phyloP scores from a whole-genome alignment of 2,797 vertebrate species.

The Clarias laeviceps region DNA sequence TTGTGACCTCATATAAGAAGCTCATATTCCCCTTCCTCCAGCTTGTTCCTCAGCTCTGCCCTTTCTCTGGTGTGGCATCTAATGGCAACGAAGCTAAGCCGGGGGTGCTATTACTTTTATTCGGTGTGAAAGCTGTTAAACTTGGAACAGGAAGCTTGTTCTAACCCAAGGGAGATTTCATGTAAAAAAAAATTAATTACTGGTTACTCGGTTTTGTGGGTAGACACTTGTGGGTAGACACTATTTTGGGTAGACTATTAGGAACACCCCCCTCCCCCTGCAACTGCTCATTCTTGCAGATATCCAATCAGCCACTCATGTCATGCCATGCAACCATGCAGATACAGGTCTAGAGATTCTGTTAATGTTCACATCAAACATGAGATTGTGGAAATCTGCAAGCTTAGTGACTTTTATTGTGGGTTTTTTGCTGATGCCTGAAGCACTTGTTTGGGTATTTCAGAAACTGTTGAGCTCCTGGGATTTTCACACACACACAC shows the following conservation, averaged over 20 bases:
- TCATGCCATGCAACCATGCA: neutral
- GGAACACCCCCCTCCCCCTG: neutral
- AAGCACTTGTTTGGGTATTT: neutral
- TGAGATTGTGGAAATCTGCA: neutral
- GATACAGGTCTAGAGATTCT: neutral
- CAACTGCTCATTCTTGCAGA: too few relatives aligned
- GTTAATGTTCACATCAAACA: neutral
- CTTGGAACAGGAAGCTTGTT: neutral
- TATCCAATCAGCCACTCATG: too few relatives aligned
- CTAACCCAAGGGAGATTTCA: neutral
- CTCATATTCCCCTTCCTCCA: too few relatives aligned
- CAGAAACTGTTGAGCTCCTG: neutral
- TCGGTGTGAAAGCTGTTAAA: neutral
- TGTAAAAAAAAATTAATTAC: too few relatives aligned
- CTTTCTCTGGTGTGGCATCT: neutral
- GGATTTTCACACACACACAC: conserved; percentile 1
- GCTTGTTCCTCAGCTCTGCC: too few relatives aligned
- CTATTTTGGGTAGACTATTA: neutral
- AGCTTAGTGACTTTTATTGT: neutral
- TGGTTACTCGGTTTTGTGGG: too few relatives aligned
- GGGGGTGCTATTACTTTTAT: neutral
- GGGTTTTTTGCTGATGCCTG: neutral
- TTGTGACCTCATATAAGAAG: too few relatives aligned
- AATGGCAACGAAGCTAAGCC: neutral
- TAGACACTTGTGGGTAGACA: neutral